Conservation (phyloP, 2,797 vertebrate genomes). For the Clarias laeviceps region DNA sequence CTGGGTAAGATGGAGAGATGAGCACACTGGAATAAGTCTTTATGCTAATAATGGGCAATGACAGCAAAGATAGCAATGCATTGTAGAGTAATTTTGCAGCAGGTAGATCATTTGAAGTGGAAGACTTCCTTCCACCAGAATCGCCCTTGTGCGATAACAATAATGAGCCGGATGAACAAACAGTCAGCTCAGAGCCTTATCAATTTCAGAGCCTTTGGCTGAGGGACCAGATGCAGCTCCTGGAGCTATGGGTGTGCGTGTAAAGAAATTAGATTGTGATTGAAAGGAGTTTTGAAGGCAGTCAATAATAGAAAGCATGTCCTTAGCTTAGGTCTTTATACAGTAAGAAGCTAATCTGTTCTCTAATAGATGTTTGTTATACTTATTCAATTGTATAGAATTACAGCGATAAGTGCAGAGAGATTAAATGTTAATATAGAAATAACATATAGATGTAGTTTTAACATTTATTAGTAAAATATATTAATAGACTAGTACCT, state of each 20-base stretch:
- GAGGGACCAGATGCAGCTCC: background rate
- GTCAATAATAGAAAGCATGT: background rate
- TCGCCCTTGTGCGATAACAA: background rate
- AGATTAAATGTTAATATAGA: background rate
- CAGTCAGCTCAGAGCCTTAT: background rate
- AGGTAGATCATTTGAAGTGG: slow-evolving; percentile 9
- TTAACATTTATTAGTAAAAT: background rate
- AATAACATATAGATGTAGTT: background rate
- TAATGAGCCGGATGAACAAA: slow-evolving; percentile 10
- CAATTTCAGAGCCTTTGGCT: background rate
- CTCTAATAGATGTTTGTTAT: background rate
- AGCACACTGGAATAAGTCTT: background rate
- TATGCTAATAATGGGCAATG: background rate
- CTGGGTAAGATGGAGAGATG: background rate
- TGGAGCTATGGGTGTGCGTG: background rate
- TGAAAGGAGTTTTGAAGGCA: background rate
- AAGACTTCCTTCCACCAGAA: slow-evolving; percentile 5
- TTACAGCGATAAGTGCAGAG: no score
- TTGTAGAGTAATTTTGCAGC: background rate
- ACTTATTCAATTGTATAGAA: background rate
- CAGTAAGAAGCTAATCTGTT: background rate
- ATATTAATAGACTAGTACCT: background rate
- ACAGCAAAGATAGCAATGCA: background rate
- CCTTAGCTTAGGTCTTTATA: background rate
- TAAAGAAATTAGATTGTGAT: slow-evolving; percentile 1